Evolutionary conservation across 2,113 vertebrate genomes (phyloP).

Genomic region (Amphilophus citrinellus): DNA sequence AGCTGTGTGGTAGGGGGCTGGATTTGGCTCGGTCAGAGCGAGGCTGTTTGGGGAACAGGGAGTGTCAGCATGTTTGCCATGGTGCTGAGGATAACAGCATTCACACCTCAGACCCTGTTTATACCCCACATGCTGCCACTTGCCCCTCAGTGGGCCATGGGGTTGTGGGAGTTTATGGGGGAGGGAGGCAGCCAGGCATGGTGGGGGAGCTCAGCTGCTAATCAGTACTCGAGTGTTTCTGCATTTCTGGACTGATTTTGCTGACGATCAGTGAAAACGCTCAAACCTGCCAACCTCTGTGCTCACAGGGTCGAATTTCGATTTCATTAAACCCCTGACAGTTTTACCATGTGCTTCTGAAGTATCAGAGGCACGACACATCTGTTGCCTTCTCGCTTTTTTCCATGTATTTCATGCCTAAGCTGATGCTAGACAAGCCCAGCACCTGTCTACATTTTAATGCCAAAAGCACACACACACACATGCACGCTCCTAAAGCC

Average conservation of each 20-base stretch:
- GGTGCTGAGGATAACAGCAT: not conserved
- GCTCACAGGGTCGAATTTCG: not conserved
- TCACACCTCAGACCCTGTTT: not conserved
- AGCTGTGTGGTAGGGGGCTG: not conserved
- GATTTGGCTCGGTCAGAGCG: not conserved
- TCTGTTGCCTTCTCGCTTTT: slow-evolving; percentile 41
- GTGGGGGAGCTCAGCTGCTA: not conserved
- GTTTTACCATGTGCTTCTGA: slow-evolving; percentile 18
- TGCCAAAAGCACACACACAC: slow-evolving; percentile 15
- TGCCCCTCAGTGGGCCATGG: slow-evolving; percentile 42
- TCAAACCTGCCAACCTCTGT: not conserved
- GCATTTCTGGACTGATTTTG: slow-evolving; percentile 4
- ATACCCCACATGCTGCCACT: slow-evolving; percentile 51
- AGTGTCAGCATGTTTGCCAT: slow-evolving; percentile 12
- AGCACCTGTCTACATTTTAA: slow-evolving; percentile 57
- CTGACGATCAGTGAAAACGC: not conserved
- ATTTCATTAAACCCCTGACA: slow-evolving; percentile 13
- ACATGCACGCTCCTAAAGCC: not conserved
- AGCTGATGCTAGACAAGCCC: slow-evolving; percentile 40
- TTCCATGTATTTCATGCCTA: slow-evolving; percentile 33
- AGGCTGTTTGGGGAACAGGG: not conserved
- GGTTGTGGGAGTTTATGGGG: slow-evolving; percentile 4
- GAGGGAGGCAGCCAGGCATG: slow-evolving; percentile 21
- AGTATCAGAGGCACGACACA: slow-evolving; percentile 13
- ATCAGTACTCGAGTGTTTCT: slow-evolving; percentile 10